Percentiles rank a stretch among this genome's conserved stretches.
These are phyloP conservation scores for Mechanitis mazaeus DNA, from an alignment of 2,888 invertebrate species.

Conservation along the genomic window DNA sequence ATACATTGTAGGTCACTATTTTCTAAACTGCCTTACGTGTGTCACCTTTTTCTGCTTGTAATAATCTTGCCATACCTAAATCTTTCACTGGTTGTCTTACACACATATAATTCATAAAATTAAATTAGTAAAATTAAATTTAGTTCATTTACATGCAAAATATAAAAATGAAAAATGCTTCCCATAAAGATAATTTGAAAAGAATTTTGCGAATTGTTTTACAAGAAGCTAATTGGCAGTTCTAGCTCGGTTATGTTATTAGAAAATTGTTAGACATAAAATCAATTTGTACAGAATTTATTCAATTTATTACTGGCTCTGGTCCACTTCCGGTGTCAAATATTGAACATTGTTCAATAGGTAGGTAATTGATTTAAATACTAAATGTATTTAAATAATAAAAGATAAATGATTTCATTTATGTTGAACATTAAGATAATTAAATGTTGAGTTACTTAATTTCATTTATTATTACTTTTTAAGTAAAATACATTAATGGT, in stretches of 20 bases:
- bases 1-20: neutral
- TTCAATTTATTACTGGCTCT: neutral
- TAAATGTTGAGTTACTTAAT: too few relatives aligned
- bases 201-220: slow-evolving; percentile 46
- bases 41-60: neutral
- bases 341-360: neutral
- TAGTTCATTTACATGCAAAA: neutral
- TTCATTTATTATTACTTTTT: too few relatives aligned
- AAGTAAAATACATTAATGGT: too few relatives aligned
- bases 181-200: slow-evolving; percentile 39
- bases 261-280: neutral
- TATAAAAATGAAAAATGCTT: neutral
- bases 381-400: neutral
- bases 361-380: neutral
- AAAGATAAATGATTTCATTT: too few relatives aligned
- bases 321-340: too few relatives aligned
- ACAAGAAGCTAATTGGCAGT: slow-evolving; percentile 23
- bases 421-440: too few relatives aligned
- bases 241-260: slow-evolving; percentile 15
- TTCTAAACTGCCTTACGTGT: neutral
- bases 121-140: too few relatives aligned
- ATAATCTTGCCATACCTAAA: neutral
- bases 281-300: neutral
- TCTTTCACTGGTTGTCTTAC: neutral
- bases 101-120: too few relatives aligned